These are phyloP conservation scores for Ceyx cyanopectus DNA, from an alignment of 2,113 vertebrate species.

Conservation along the genomic window DNA sequence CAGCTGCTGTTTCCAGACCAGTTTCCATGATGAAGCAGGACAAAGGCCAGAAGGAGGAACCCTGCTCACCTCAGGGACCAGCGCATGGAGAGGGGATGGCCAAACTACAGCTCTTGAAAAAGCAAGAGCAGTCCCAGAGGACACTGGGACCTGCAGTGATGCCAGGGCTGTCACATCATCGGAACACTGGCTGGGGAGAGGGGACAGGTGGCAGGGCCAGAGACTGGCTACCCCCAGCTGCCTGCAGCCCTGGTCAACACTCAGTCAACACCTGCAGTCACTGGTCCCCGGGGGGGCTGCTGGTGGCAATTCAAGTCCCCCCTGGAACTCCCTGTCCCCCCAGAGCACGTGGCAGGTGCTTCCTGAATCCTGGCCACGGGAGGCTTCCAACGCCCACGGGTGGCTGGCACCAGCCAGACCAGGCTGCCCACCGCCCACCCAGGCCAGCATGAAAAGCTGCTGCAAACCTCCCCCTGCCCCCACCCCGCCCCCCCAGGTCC, in stretches of 20 bases:
- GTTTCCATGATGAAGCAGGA: background rate
- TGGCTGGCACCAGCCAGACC: background rate
- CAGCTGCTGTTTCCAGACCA: background rate
- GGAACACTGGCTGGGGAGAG: background rate
- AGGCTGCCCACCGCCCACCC: background rate
- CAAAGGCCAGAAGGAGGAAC: background rate
- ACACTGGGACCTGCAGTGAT: background rate
- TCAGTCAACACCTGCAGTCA: background rate
- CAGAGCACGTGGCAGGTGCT: fast-evolving
- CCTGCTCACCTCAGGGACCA: background rate
- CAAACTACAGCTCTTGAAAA: background rate
- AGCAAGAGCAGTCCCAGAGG: fast-evolving
- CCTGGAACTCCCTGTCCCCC: background rate
- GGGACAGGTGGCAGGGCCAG: background rate
- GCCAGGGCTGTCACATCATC: background rate
- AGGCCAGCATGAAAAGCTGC: background rate
- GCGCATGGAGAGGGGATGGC: fast-evolving
- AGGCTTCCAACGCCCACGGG: fast-evolving
- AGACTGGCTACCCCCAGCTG: background rate
- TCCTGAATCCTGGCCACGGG: fast-evolving
- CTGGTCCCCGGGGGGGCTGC: background rate
- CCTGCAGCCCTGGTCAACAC: background rate
- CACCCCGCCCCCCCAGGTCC: background rate
- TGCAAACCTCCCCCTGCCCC: background rate
- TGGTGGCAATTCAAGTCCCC: background rate